These are phyloP conservation scores for Lophura nycthemera DNA, from an alignment of 2,113 vertebrate species.

Conservation along the genomic window DNA sequence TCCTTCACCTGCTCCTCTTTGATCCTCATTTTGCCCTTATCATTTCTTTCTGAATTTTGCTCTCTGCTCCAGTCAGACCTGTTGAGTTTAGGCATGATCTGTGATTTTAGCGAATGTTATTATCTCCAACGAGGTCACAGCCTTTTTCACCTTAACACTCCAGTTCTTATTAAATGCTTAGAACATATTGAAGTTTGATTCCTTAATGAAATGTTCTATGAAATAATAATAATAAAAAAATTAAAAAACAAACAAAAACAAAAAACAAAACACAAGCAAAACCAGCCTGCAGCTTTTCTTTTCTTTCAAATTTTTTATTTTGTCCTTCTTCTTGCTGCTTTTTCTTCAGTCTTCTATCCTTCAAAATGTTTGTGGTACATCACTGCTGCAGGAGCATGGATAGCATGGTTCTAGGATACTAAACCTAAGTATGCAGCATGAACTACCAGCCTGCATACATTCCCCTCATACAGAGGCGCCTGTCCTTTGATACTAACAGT, in stretches of 20 bases:
- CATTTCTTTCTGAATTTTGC: not conserved
- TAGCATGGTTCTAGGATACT: not conserved
- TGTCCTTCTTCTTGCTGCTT: not conserved
- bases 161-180: not conserved
- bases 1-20: conserved; percentile 1
- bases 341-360: not conserved
- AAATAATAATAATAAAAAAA: not conserved
- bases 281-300: not conserved
- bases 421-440: not conserved
- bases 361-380: not conserved
- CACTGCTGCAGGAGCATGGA: not conserved
- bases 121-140: not conserved
- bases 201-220: not conserved
- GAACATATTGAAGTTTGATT: not conserved
- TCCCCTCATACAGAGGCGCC: not conserved
- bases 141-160: not conserved
- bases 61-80: not conserved
- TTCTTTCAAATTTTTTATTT: not conserved
- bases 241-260: not conserved
- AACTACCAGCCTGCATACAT: not conserved
- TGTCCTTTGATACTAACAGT: not conserved
- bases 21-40: not conserved
- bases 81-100: not conserved
- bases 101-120: not conserved
- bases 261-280: not conserved